Base-by-base conservation (phyloP, 2,797 vertebrate genomes). In the Chloroceryle inda region DNA sequence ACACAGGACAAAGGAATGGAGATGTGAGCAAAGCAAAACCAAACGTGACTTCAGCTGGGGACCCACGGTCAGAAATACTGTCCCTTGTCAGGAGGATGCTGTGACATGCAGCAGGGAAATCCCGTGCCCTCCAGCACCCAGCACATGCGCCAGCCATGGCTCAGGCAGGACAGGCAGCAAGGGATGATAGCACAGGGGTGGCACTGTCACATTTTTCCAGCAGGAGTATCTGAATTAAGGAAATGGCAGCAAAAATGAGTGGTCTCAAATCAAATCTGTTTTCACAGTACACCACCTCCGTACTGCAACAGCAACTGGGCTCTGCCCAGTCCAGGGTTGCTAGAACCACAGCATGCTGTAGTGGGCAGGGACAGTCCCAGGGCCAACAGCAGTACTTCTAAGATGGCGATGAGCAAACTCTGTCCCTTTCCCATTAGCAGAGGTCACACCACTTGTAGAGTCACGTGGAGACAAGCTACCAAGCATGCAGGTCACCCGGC, bases 61-160 rank as follows among this genome's bases (percentile, higher is more conserved):
- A 72, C 20, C 12, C 49, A 58, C 42, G 22, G 21, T 20, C 76
- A 69, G 67, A 20, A 47, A 8, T 1, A 2, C 42, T 23, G 10
- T 17, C 20, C 62, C 37, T 42, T 6, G 26, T 63, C 37, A 82
- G 71, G 27, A 81, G 31, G 58, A 26, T 49, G 55, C 40, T 79
- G 37, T 45, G 37, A 61, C 2, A 1, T 37, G 12, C 26, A 27
- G 49, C 49, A 50, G 49, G 49, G 49, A 50, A 50, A 27, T 50
- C 49, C 49, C 26, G 26, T 26, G 49, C 23, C 47, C 59, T 44
- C 19, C 5, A 2, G 52, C 37, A 47, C 37, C 45, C 49, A 37
- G 27, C 1, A 1, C 56, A 26, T 0, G 0, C 23, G 59, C 29
- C 63, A 53, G 14, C 58, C 4, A 3, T 5, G 4, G 73, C 38